phyloP scores from a whole-genome alignment of 2,888 invertebrate species.

The Onthophagus sagittarius region DNA sequence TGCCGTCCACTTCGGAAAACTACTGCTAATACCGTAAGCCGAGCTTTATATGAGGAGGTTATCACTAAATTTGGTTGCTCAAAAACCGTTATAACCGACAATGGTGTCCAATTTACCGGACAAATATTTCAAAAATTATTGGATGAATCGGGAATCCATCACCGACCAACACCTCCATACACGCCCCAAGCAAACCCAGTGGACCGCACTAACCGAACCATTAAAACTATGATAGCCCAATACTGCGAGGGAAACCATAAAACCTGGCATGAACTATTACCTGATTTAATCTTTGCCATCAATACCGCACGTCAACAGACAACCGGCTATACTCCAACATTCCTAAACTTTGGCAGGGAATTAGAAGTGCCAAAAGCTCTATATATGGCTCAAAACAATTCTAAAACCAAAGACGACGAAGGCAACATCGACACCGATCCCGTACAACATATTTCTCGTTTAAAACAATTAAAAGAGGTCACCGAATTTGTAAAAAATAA shows the following conservation, averaged over 20 bases:
- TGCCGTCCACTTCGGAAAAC: constrained; percentile 27
- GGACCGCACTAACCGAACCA: constrained; percentile 35
- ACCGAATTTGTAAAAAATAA: neutral
- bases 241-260: constrained; percentile 34
- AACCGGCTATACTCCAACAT: constrained; percentile 31
- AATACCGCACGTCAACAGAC: constrained; percentile 32
- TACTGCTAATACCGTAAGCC: constrained; percentile 23
- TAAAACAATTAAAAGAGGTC: too few species aligned
- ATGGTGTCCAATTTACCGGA: constrained; percentile 32
- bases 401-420: neutral
- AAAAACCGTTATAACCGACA: constrained; percentile 31
- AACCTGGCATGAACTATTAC: constrained; percentile 31
- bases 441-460: too few species aligned
- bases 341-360: constrained; percentile 31
- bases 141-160: constrained; percentile 23
- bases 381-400: too few species aligned
- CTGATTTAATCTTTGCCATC: constrained; percentile 32
- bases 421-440: neutral
- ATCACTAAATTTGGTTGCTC: constrained; percentile 22
- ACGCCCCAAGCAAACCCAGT: constrained; percentile 39
- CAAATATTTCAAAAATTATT: constrained; percentile 23
- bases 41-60: constrained; percentile 16
- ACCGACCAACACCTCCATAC: constrained; percentile 32
- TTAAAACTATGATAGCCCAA: constrained; percentile 38
- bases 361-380: constrained; percentile 13